Base-by-base conservation (phyloP, 2,888 invertebrate species). In the Lymantria dispar region DNA sequence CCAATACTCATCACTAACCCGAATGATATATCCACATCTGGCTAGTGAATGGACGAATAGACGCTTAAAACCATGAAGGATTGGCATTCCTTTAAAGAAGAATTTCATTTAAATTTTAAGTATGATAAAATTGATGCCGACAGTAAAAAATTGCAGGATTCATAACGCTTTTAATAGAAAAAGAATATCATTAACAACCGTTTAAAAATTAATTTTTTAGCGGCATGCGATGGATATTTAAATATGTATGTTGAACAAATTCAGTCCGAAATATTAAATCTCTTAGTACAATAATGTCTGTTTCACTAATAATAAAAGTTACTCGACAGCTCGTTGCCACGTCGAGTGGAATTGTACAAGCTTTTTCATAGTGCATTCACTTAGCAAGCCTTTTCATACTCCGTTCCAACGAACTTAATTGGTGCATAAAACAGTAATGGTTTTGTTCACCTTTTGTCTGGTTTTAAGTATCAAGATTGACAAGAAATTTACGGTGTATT, bases 291-390 rank as follows among this genome's bases (percentile, higher is more conserved):
- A 40, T 11, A 31, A 22, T 5, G 46, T 22, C 12, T 38, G n/a
- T n/a, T 14, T 8, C 14, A 48, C 47, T 54, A 61, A 68, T 62
- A 50, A 62, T 47, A 42, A 43, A 40, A 43, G 41, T 45, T 46
- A 49, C 43, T 46, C 43, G 52, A 58, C 33, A 37, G 52, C 36
- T 45, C 51, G 62, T 66, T 66, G 60, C 58, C 54, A 54, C 56
- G 64, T 64, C 72, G 64, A 72, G 64, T 64, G 56, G 52, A 61
- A 60, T 52, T 52, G 60, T 60, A 64, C 62, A 60, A 59, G 53
- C 50, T 51, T 60, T 65, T 72, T 52, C 56, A 68, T 61, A 59
- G 53, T 57, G 57, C 48, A 62, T 60, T 57, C 64, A 48, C 48
- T 52, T 51, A 57, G 47, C 52, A 41, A 42, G 13, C 58, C 56